These are phyloP conservation scores for Drosophila glabriapex DNA, from an alignment of 2,888 invertebrate genomes.

Conservation along the genomic window DNA sequence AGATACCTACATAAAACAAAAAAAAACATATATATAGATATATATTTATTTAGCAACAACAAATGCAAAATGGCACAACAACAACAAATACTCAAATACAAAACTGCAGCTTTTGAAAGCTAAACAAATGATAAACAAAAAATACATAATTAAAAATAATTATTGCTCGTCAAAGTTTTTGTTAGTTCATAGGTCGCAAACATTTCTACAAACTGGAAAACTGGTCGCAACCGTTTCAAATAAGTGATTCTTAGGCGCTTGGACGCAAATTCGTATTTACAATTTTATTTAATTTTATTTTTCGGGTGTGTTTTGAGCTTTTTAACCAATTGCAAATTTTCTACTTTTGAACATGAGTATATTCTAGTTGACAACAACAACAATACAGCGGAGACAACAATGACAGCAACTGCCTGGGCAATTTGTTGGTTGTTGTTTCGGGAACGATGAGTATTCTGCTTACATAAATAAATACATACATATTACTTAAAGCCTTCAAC, in stretches of 20 bases:
- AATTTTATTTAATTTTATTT: conserved; percentile 31
- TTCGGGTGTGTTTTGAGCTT: conserved; percentile 27
- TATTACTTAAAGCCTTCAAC: conserved; percentile 56
- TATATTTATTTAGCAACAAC: conserved; percentile 61
- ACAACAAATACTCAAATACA: conserved; percentile 64
- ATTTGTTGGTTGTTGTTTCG: conserved; percentile 55
- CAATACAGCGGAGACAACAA: conserved; percentile 39
- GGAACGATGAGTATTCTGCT: conserved; percentile 73
- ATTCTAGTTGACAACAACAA: conserved; percentile 81
- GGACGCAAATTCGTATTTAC: conserved; percentile 24
- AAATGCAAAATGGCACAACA: conserved; percentile 65
- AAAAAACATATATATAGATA: conserved; percentile 36
- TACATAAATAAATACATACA: conserved; percentile 20
- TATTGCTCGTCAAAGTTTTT: conserved; percentile 72
- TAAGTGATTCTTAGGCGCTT: conserved; percentile 80
- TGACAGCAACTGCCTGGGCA: conserved; percentile 22
- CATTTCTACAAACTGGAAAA: conserved; percentile 62
- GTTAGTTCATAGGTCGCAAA: conserved; percentile 72
- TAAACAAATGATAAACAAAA: conserved; percentile 35
- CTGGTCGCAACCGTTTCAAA: conserved; percentile 27
- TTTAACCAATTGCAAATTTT: conserved; percentile 35
- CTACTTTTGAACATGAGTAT: conserved; percentile 74
- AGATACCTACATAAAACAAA: conserved; percentile 46
- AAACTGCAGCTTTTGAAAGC: conserved; percentile 35
- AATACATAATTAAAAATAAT: conserved; percentile 45